A percentile compares a stretch with the other conserved stretches of the same genome.
Evolutionary conservation across 2,797 vertebrate species (phyloP).

Genomic region (Oreortyx pictus): DNA sequence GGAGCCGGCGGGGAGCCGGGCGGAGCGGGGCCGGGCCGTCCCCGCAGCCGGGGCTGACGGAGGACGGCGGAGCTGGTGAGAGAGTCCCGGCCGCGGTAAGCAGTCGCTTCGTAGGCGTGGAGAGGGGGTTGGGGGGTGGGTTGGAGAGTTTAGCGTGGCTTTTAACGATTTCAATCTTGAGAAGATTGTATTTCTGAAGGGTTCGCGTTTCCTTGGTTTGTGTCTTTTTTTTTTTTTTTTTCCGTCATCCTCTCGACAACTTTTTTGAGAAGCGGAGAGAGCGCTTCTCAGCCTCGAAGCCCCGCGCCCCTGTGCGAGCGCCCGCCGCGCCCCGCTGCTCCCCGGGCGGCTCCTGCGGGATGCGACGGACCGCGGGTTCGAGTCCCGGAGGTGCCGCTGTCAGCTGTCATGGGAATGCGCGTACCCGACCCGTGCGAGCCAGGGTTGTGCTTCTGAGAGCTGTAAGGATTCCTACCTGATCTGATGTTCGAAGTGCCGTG

Average conservation of each 20-base stretch:
- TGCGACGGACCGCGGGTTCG: neutral
- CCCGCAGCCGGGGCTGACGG: neutral
- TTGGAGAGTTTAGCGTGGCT: too few species aligned
- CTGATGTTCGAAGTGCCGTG: neutral
- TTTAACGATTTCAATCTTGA: too few species aligned
- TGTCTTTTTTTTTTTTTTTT: neutral
- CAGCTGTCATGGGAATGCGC: slow-evolving; percentile 23
- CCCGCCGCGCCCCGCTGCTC: too few species aligned
- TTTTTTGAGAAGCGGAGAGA: neutral
- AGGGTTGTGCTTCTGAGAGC: neutral
- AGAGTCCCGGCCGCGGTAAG: neutral
- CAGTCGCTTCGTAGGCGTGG: neutral
- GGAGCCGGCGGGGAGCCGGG: neutral
- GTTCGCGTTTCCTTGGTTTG: too few species aligned
- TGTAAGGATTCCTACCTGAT: neutral
- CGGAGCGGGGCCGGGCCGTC: neutral
- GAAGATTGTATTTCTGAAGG: neutral
- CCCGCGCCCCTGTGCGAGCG: neutral
- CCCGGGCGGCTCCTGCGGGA: too few species aligned
- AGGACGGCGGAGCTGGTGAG: neutral
- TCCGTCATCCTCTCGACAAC: neutral
- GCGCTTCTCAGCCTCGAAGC: neutral
- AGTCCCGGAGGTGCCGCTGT: neutral
- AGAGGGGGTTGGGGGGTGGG: too few species aligned
- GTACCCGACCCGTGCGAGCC: slow-evolving; percentile 10